These are phyloP conservation scores for Rhipidura dahli DNA, from an alignment of 2,113 vertebrate genomes.

Conservation along the genomic window DNA sequence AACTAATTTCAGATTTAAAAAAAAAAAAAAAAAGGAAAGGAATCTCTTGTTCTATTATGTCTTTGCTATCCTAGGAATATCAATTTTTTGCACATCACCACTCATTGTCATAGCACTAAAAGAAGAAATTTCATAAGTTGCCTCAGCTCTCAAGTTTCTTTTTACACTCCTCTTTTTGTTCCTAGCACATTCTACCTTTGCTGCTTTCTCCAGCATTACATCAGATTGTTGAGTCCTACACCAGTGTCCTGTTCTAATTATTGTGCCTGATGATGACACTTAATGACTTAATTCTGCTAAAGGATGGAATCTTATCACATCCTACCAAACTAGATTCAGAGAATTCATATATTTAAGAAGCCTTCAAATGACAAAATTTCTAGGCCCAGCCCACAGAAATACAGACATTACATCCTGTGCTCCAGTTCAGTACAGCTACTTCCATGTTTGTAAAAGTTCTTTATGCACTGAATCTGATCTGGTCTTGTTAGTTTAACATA, in stretches of 20 bases:
- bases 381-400: not conserved
- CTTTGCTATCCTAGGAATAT: not conserved
- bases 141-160: not conserved
- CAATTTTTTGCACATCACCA: not conserved
- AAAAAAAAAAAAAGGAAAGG: too few relatives aligned
- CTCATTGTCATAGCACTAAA: not conserved
- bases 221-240: not conserved
- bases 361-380: not conserved
- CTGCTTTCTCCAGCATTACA: not conserved
- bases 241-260: not conserved
- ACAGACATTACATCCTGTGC: not conserved
- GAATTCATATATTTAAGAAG: not conserved
- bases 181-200: not conserved
- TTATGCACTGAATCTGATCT: not conserved
- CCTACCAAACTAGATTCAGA: not conserved
- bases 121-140: not conserved
- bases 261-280: not conserved
- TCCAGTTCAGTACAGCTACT: not conserved
- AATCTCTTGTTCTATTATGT: not conserved
- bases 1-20: not conserved
- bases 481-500: not conserved
- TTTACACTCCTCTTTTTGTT: not conserved
- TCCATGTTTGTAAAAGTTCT: not conserved
- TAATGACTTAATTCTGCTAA: not conserved
- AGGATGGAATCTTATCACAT: not conserved